These are phyloP conservation scores for Bufo gargarizans DNA, from an alignment of 2,113 vertebrate species.

Conservation along the genomic window DNA sequence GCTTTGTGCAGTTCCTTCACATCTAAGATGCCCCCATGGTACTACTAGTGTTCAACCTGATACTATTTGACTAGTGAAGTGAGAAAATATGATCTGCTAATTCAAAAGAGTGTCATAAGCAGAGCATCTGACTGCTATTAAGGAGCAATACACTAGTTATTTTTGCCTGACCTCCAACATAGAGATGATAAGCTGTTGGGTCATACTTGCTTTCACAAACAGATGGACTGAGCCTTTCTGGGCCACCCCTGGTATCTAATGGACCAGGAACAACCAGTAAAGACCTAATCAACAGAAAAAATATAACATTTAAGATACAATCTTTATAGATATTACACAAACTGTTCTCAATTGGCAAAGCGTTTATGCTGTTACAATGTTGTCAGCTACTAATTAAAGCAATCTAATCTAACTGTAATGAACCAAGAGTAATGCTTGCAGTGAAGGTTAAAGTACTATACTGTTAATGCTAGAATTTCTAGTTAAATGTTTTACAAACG, in stretches of 20 bases:
- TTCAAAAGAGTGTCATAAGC: constrained; percentile 3
- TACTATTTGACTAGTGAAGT: constrained; percentile 30
- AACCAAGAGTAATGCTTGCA: constrained; percentile 14
- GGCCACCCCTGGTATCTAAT: constrained; percentile 16
- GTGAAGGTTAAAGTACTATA: constrained; percentile 25
- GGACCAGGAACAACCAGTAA: constrained; percentile 3
- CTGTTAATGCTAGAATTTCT: neutral
- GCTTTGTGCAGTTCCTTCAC: neutral
- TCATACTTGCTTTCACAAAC: constrained; percentile 24
- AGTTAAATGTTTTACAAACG: constrained; percentile 18
- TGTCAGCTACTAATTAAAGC: constrained; percentile 29
- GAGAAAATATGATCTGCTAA: constrained; percentile 31
- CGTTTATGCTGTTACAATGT: constrained; percentile 28
- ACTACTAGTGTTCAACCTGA: constrained; percentile 2
- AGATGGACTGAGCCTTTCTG: constrained; percentile 31
- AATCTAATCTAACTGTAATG: constrained; percentile 29
- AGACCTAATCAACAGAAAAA: constrained; percentile 8
- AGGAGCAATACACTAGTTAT: constrained; percentile 13
- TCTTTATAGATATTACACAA: constrained; percentile 19
- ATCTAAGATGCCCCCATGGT: constrained; percentile 26
- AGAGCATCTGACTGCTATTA: constrained; percentile 19
- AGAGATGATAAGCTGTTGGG: constrained; percentile 18
- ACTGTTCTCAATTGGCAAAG: constrained; percentile 12
- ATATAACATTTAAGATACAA: neutral
- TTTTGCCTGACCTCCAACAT: constrained; percentile 29